phyloP scores from a whole-genome alignment of 2,113 vertebrate species.

The Periophthalmodon schlosseri region DNA sequence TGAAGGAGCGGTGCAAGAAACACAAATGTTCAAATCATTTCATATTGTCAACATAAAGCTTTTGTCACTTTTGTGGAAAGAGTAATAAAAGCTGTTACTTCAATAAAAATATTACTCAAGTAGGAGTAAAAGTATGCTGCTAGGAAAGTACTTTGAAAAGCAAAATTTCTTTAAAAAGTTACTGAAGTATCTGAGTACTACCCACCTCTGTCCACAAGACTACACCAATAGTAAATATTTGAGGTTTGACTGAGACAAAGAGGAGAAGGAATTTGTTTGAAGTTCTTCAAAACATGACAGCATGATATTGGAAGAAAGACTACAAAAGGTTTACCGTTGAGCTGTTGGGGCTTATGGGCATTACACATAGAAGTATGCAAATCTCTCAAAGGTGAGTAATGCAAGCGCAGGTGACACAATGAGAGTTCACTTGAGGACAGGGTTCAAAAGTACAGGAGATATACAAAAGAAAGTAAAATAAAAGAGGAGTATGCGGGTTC shows the following conservation, averaged over 20 bases:
- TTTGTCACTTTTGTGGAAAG: too few relatives aligned
- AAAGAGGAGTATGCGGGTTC: neutral
- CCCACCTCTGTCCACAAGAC: slow-evolving; percentile 48
- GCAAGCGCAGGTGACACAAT: slow-evolving; percentile 8
- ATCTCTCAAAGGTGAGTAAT: slow-evolving; percentile 8
- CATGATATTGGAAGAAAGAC: slow-evolving; percentile 53
- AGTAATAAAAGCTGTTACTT: too few relatives aligned
- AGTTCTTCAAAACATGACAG: slow-evolving; percentile 73
- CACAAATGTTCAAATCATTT: too few relatives aligned
- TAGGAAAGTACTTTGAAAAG: too few relatives aligned
- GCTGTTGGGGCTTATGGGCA: slow-evolving; percentile 11
- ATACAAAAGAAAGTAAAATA: neutral
- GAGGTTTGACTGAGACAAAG: slow-evolving; percentile 73
- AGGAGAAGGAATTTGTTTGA: slow-evolving; percentile 72
- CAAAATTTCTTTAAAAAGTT: too few relatives aligned
- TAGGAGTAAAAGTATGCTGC: too few relatives aligned
- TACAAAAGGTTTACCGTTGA: slow-evolving; percentile 29
- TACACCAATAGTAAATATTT: slow-evolving; percentile 79
- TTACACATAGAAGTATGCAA: slow-evolving; percentile 13
- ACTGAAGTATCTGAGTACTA: too few relatives aligned
- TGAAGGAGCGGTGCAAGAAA: too few relatives aligned
- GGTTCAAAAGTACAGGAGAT: neutral
- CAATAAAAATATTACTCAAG: too few relatives aligned
- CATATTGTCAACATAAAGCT: too few relatives aligned
- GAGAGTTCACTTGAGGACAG: neutral